Conservation (phyloP, 2,888 invertebrate genomes). For the Acrocyrtus sp. region DNA sequence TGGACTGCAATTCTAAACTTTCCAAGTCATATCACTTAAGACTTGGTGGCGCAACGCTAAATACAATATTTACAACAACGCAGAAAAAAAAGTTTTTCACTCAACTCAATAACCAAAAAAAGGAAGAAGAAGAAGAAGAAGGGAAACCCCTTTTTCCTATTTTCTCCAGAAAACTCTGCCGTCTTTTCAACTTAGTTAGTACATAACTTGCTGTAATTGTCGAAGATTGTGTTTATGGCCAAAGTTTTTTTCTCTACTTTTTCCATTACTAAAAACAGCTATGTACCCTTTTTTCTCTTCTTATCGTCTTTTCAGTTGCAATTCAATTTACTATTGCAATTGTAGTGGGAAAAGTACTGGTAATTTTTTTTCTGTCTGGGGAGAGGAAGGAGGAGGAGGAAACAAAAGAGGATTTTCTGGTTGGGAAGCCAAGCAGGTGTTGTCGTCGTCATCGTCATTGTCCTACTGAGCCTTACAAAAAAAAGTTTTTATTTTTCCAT, state of each 20-base stretch:
- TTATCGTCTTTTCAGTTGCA: background rate
- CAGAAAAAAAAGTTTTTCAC: background rate
- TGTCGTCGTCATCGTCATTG: conserved; percentile 13
- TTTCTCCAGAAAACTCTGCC: too few relatives aligned
- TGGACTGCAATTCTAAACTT: background rate
- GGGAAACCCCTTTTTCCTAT: background rate
- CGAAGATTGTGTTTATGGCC: background rate
- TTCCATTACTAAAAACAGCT: background rate
- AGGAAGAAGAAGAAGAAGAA: background rate
- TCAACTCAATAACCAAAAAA: background rate
- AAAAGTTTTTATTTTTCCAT: background rate
- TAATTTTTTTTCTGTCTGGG: background rate
- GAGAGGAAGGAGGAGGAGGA: conserved; percentile 4
- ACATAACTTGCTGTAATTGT: background rate
- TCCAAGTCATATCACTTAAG: background rate
- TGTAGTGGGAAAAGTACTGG: background rate
- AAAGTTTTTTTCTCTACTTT: background rate
- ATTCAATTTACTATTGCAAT: background rate
- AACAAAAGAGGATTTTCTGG: conserved; percentile 50
- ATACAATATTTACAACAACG: background rate
- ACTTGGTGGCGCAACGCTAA: background rate
- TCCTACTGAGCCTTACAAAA: too few relatives aligned
- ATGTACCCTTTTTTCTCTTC: too few relatives aligned
- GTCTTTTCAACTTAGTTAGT: too few relatives aligned
- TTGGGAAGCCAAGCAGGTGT: conserved; percentile 61